phyloP scores from a whole-genome alignment of 2,888 invertebrate species.

The Leptinotarsa juncta region DNA sequence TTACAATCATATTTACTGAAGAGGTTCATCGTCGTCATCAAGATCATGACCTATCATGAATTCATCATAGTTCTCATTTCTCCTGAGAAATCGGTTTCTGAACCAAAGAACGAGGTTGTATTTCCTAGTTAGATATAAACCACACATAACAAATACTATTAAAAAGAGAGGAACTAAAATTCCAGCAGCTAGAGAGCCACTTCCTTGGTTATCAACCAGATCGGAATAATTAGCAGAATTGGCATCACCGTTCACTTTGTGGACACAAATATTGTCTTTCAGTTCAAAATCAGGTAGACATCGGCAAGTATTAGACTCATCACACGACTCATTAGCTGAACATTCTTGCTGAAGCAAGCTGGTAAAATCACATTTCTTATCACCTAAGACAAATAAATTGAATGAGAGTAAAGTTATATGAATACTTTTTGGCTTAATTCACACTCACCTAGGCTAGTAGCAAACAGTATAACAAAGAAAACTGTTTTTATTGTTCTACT shows the following conservation, averaged over 20 bases:
- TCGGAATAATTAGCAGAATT: slow-evolving; percentile 54
- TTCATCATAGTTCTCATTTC: slow-evolving; percentile 63
- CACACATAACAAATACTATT: slow-evolving; percentile 62
- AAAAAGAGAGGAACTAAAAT: slow-evolving; percentile 61
- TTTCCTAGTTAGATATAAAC: slow-evolving; percentile 59
- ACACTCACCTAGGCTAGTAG: slow-evolving; percentile 29
- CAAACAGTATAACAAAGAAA: slow-evolving; percentile 34
- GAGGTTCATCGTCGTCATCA: slow-evolving; percentile 59
- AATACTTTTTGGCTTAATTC: neutral
- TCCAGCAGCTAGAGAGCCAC: slow-evolving; percentile 59
- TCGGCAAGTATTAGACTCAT: slow-evolving; percentile 53
- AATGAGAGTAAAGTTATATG: slow-evolving; percentile 11
- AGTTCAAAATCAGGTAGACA: slow-evolving; percentile 55
- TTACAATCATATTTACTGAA: slow-evolving; percentile 26
- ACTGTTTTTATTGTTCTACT: slow-evolving; percentile 34
- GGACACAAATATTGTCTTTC: slow-evolving; percentile 49
- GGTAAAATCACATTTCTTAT: slow-evolving; percentile 45
- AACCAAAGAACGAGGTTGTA: slow-evolving; percentile 60
- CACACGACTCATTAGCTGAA: slow-evolving; percentile 56
- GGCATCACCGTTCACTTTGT: slow-evolving; percentile 36
- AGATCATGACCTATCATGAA: slow-evolving; percentile 65
- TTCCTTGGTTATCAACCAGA: slow-evolving; percentile 55
- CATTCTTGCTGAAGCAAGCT: slow-evolving; percentile 51
- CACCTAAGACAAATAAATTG: slow-evolving; percentile 42
- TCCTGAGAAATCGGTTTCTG: slow-evolving; percentile 60